Percentiles rank a stretch among this genome's conserved stretches.
phyloP scores from a whole-genome alignment of 2,888 invertebrate species.

The Dysmachus trigonus region DNA sequence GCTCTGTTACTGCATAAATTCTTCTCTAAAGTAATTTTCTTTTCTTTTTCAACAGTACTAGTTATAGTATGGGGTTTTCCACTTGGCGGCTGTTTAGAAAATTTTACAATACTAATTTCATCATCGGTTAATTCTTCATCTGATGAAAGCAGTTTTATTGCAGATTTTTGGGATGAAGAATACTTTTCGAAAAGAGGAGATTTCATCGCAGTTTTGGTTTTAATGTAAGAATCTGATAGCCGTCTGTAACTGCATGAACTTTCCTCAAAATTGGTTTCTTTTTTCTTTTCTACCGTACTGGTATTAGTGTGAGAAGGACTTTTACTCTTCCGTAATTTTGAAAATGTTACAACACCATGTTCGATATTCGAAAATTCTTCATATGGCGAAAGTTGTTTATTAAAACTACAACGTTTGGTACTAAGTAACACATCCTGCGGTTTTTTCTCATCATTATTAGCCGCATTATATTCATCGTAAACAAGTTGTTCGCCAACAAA shows the following conservation, averaged over 20 bases:
- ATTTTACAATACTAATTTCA: background rate
- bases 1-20: constrained; percentile 40
- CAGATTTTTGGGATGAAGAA: constrained; percentile 41
- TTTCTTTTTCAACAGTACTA: background rate
- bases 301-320: background rate
- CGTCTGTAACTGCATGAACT: constrained; percentile 40
- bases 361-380: background rate
- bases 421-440: background rate
- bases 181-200: constrained; percentile 52
- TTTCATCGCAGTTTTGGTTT: background rate
- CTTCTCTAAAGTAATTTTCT: background rate
- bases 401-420: background rate
- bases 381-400: background rate
- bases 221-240: constrained; percentile 57
- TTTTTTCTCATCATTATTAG: background rate
- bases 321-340: background rate
- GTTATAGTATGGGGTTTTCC: background rate
- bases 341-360: background rate
- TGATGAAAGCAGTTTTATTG: background rate
- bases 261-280: background rate
- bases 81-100: background rate
- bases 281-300: background rate
- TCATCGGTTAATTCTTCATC: background rate
- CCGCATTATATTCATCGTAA: background rate
- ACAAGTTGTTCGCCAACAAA: background rate